Percentiles rank a stretch among this genome's conserved stretches.
phyloP scores from a whole-genome alignment of 2,888 invertebrate species.

The Monoplex corrugatus region DNA sequence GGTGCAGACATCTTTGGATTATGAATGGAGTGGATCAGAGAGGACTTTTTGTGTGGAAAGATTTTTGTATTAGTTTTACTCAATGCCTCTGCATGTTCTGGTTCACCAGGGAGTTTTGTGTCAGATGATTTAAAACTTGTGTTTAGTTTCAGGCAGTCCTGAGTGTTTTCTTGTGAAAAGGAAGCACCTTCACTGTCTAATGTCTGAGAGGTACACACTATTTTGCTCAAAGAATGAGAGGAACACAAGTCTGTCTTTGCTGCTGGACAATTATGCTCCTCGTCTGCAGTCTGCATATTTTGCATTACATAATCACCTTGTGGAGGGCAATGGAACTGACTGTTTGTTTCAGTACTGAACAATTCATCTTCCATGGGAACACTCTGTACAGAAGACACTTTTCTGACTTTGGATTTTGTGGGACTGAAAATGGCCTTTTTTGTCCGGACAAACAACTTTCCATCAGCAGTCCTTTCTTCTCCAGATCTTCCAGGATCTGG shows the following conservation, averaged over 20 bases:
- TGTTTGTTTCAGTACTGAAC: not conserved
- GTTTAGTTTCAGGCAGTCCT: not conserved
- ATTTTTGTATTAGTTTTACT: not conserved
- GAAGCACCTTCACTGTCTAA: too few species aligned
- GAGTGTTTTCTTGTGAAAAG: not conserved
- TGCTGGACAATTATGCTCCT: not conserved
- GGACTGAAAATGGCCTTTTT: slow-evolving; percentile 41
- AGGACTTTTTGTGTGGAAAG: not conserved
- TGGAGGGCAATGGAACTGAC: not conserved
- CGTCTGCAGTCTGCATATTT: not conserved
- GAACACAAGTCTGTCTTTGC: not conserved
- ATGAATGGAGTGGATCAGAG: not conserved
- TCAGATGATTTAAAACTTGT: not conserved
- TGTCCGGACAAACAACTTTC: not conserved
- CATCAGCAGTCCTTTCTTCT: not conserved
- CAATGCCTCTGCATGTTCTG: not conserved
- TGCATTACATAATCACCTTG: not conserved
- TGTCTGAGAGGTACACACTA: too few species aligned
- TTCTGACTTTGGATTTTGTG: not conserved
- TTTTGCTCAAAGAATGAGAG: too few species aligned
- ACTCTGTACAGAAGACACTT: not conserved
- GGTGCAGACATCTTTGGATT: slow-evolving; percentile 51
- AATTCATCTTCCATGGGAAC: not conserved
- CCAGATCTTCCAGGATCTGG: not conserved
- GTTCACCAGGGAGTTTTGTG: not conserved